Evolutionary conservation across 2,113 vertebrate genomes (phyloP).

Genomic region (Gadus macrocephalus): DNA sequence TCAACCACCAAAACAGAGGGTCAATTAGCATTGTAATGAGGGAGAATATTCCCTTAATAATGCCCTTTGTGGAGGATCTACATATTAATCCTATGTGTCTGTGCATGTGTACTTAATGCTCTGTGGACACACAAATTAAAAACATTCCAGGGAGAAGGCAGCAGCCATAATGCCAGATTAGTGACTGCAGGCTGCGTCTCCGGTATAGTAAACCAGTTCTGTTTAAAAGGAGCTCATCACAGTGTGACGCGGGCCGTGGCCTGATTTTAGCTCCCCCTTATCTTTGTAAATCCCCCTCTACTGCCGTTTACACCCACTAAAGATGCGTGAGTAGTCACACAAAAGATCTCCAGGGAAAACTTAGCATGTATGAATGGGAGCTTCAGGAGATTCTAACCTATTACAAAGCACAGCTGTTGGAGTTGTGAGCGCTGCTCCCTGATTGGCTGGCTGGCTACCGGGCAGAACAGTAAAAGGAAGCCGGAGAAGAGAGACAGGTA

Average conservation of each 20-base stretch:
- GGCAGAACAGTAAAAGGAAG: slow-evolving; percentile 64
- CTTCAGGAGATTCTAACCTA: slow-evolving; percentile 34
- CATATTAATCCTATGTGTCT: slow-evolving; percentile 41
- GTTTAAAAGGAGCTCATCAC: slow-evolving; percentile 38
- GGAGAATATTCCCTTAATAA: slow-evolving; percentile 40
- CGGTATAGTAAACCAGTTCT: slow-evolving; percentile 39
- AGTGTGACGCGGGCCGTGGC: slow-evolving; percentile 40
- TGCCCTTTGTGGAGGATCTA: slow-evolving; percentile 45
- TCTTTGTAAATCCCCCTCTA: neutral
- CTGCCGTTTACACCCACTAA: neutral
- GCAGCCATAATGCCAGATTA: slow-evolving; percentile 51
- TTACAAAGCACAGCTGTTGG: slow-evolving; percentile 44
- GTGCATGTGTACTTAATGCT: slow-evolving; percentile 16
- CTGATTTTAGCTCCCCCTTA: neutral
- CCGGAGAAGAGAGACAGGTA: slow-evolving; percentile 19
- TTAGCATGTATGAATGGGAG: slow-evolving; percentile 21
- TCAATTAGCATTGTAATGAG: slow-evolving; percentile 51
- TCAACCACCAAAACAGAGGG: slow-evolving; percentile 21
- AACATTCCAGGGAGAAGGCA: slow-evolving; percentile 43
- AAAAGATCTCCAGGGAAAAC: slow-evolving; percentile 3
- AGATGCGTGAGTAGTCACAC: neutral
- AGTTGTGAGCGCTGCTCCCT: slow-evolving; percentile 39
- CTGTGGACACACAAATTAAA: slow-evolving; percentile 12
- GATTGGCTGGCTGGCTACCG: slow-evolving; percentile 72
- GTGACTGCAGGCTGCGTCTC: slow-evolving; percentile 21